Percentiles rank a stretch among this genome's conserved stretches.
Conservation (phyloP, 2,113 vertebrate genomes). For the Carassius auratus region DNA sequence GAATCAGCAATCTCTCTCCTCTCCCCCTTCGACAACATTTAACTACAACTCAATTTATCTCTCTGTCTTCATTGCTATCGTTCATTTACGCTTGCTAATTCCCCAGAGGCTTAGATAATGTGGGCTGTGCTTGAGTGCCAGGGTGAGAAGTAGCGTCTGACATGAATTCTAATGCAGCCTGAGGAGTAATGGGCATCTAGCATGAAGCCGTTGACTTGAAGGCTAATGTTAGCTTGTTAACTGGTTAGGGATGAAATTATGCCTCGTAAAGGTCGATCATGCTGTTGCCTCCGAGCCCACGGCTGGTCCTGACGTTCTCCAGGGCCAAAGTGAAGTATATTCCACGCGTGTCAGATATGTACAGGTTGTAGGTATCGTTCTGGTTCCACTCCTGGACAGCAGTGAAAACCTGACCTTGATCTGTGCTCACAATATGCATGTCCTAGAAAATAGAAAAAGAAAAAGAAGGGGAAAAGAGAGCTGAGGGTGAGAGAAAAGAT, state of each 20-base stretch:
- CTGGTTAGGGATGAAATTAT: slow-evolving; percentile 60
- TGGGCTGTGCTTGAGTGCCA: slow-evolving; percentile 20
- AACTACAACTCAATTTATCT: slow-evolving; percentile 28
- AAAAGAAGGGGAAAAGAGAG: slow-evolving; percentile 49
- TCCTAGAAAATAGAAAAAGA: slow-evolving; percentile 79
- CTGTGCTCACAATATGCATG: slow-evolving; percentile 98
- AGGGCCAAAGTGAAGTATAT: slow-evolving; percentile 93
- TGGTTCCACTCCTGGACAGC: slow-evolving; percentile 99
- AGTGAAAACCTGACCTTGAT: slow-evolving; percentile 95
- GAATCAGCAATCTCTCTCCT: background rate
- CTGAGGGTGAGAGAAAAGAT: slow-evolving; percentile 30
- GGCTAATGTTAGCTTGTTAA: slow-evolving; percentile 15
- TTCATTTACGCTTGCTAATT: slow-evolving; percentile 27
- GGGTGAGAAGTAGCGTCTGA: slow-evolving; percentile 18
- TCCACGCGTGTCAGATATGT: slow-evolving; percentile 90
- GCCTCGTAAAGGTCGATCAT: slow-evolving; percentile 98
- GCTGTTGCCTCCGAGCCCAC: slow-evolving; percentile 91
- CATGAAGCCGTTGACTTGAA: background rate
- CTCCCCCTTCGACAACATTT: background rate
- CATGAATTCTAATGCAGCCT: slow-evolving; percentile 35
- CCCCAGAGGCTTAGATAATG: slow-evolving; percentile 38
- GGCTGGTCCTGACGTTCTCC: slow-evolving; percentile 94
- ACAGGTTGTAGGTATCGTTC: slow-evolving; percentile 96
- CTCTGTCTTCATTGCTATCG: slow-evolving; percentile 14
- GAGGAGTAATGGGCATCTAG: slow-evolving; percentile 14